These are phyloP conservation scores for Etheostoma cragini DNA, from an alignment of 2,113 vertebrate genomes.

Conservation along the genomic window DNA sequence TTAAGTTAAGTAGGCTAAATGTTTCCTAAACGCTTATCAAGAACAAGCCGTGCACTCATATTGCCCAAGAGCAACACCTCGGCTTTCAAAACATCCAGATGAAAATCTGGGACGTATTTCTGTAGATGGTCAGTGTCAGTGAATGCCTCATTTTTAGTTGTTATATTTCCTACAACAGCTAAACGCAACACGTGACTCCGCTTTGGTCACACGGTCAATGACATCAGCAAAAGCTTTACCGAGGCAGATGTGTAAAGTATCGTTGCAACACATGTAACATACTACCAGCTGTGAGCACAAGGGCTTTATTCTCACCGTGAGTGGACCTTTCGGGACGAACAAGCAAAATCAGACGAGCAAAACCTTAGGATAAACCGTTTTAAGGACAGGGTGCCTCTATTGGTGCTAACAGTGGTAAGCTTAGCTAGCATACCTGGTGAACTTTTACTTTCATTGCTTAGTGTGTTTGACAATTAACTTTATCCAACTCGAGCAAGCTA, in stretches of 20 bases:
- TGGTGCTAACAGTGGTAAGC: slow-evolving; percentile 42
- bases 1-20: background rate
- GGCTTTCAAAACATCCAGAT: background rate
- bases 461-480: slow-evolving; percentile 11
- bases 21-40: background rate
- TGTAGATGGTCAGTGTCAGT: background rate
- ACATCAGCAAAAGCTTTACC: slow-evolving; percentile 39
- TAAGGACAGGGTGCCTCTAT: background rate
- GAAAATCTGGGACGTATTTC: background rate
- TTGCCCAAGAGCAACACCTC: background rate
- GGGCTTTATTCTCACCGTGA: background rate
- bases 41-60: background rate
- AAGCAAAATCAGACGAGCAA: too few relatives aligned
- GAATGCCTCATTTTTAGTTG: background rate
- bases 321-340: background rate
- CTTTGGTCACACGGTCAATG: slow-evolving; percentile 49
- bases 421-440: slow-evolving; percentile 47
- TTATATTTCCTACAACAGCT: background rate
- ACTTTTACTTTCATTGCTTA: slow-evolving; percentile 22
- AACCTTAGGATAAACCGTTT: background rate
- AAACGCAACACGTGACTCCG: slow-evolving; percentile 29
- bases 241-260: background rate
- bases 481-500: background rate
- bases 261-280: slow-evolving; percentile 27
- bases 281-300: background rate